phyloP scores from a whole-genome alignment of 2,888 invertebrate genomes.

The Coenonympha arcania region DNA sequence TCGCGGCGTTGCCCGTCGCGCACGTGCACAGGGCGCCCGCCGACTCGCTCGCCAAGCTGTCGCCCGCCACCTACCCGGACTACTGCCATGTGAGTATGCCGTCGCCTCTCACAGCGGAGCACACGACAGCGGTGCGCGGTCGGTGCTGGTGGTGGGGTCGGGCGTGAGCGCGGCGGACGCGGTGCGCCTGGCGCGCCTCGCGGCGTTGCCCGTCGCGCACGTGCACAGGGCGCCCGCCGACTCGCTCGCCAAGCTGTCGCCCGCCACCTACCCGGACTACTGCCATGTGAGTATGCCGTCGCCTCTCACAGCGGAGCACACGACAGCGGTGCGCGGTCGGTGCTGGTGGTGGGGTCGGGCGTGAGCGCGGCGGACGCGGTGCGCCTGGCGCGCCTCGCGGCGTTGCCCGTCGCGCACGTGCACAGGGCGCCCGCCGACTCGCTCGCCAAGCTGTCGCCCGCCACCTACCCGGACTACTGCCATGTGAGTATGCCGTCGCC shows the following conservation, averaged over 20 bases:
- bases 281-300: slow-evolving; percentile 76
- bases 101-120: too few species aligned
- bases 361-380: too few species aligned
- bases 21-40: slow-evolving; percentile 83
- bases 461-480: slow-evolving; percentile 90
- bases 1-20: slow-evolving; percentile 77
- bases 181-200: slow-evolving; percentile 79
- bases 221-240: slow-evolving; percentile 80
- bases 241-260: slow-evolving; percentile 78
- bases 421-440: too few species aligned
- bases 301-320: too few species aligned
- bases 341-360: too few species aligned
- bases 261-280: slow-evolving; percentile 89
- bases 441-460: slow-evolving; percentile 78
- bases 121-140: too few species aligned
- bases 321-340: too few species aligned
- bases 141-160: slow-evolving; percentile 88
- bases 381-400: too few species aligned
- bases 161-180: slow-evolving; percentile 94
- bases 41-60: slow-evolving; percentile 77
- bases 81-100: slow-evolving; percentile 79
- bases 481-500: slow-evolving; percentile 61
- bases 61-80: slow-evolving; percentile 86
- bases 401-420: too few species aligned
- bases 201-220: slow-evolving; percentile 80